Evolutionary conservation across 2,888 invertebrate genomes (phyloP), one percentile per base, ranked within the genome.

Genomic region (Drosophila tanythrix): DNA sequence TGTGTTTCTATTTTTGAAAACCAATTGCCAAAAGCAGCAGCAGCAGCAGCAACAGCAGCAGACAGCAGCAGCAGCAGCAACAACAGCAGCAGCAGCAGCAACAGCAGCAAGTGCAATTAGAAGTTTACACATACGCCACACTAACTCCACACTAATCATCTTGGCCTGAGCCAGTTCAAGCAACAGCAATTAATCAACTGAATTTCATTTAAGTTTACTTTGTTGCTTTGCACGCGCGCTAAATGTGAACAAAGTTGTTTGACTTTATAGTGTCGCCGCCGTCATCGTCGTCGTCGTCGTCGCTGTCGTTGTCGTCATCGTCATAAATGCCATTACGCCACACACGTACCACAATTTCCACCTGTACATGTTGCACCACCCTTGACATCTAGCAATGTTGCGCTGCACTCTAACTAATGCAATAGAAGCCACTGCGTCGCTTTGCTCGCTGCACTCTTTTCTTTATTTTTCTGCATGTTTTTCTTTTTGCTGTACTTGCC

Each of bases 221-320:
- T 81, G 81, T 81, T 76, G 61, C 55, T 46, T 79, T 53, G 62
- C 73, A 69, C 64, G 77, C 68, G 71, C 64, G 76, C 70, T 67
- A 79, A 81, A 76, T 68, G 81, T 73, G 76, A 81, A 81, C 81
- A 79, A 81, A 79, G 81, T 81, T 81, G 81, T 81, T 77, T 76
- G 79, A 73, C 73, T 81, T 79, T 66, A 60, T 65, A 64, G 78
- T 62, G 56, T 78, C 70, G 69, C 51, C 63, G 50, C 21, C 70
- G 43, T n/a, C n/a, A n/a, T 64, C 52, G 21, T 29, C 55, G 27
- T 56, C 6, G 13, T 59, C 52, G 57, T 27, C 40, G 18, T 56
- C 36, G n/a, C n/a, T 43, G 21, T 46, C 15, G 59, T 59, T 57
- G 65, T 59, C 27, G 27, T 18, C 62, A 52, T 57, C 69, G 68